Conservation (phyloP, 2,113 vertebrate species). For the Eidolon helvum region DNA sequence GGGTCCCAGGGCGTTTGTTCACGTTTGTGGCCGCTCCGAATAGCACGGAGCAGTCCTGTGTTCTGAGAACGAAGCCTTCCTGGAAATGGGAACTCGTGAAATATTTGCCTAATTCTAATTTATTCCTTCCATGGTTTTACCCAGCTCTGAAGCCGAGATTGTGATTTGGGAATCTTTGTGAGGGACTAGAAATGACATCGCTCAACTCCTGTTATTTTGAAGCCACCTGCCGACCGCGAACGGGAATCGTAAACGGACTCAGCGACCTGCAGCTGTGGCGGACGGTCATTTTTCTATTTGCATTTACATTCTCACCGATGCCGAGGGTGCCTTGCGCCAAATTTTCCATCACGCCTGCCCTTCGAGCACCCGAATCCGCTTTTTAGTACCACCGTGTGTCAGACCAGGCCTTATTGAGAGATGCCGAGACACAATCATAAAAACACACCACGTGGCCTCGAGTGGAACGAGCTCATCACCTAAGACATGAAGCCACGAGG, state of each 20-base stretch:
- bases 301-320: background rate
- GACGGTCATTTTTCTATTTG: background rate
- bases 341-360: background rate
- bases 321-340: background rate
- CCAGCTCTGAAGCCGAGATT: background rate
- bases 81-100: background rate
- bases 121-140: background rate
- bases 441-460: background rate
- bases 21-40: background rate
- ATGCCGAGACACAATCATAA: background rate
- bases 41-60: background rate
- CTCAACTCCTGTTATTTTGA: background rate
- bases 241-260: background rate
- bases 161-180: background rate
- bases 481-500: accelerated
- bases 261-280: accelerated
- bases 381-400: background rate
- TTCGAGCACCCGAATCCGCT: background rate
- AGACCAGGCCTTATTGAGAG: background rate
- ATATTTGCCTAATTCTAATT: background rate
- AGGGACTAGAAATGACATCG: background rate
- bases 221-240: background rate
- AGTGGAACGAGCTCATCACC: no score
- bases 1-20: background rate
- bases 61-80: background rate